Conservation (phyloP, 2,888 invertebrate genomes). For the Drosophila rubida region DNA sequence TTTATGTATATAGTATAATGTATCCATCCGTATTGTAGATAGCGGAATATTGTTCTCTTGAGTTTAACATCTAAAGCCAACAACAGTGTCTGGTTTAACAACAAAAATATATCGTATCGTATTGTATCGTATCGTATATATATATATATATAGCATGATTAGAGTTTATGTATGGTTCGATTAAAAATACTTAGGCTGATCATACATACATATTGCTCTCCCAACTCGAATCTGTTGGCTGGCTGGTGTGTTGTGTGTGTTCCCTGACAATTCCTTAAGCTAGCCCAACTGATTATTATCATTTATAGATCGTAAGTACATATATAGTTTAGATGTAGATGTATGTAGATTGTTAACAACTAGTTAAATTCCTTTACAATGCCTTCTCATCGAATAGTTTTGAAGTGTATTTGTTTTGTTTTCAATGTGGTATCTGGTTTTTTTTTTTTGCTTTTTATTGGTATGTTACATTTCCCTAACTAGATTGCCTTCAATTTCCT, state of each 20-base stretch:
- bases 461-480: conserved; percentile 77
- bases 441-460: conserved; percentile 2
- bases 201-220: conserved; percentile 51
- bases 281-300: conserved; percentile 29
- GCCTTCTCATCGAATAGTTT: conserved; percentile 15
- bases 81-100: conserved; percentile 43
- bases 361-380: conserved; percentile 61
- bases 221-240: conserved; percentile 24
- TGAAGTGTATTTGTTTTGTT: not conserved
- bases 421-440: not conserved
- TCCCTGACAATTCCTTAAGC: conserved; percentile 76
- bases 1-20: conserved; percentile 12
- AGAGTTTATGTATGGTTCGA: conserved; percentile 20
- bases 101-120: conserved; percentile 45
- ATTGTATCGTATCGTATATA: conserved; percentile 4
- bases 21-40: conserved; percentile 9
- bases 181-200: conserved; percentile 24
- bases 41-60: conserved; percentile 44
- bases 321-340: conserved; percentile 13
- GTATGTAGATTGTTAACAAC: conserved; percentile 17
- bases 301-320: conserved; percentile 16
- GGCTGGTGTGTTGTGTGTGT: conserved; percentile 38
- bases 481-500: conserved; percentile 82
- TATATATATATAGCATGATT: conserved; percentile 27
- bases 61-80: conserved; percentile 68